phyloP scores from a whole-genome alignment of 2,797 vertebrate species.

The Remorina albescens region DNA sequence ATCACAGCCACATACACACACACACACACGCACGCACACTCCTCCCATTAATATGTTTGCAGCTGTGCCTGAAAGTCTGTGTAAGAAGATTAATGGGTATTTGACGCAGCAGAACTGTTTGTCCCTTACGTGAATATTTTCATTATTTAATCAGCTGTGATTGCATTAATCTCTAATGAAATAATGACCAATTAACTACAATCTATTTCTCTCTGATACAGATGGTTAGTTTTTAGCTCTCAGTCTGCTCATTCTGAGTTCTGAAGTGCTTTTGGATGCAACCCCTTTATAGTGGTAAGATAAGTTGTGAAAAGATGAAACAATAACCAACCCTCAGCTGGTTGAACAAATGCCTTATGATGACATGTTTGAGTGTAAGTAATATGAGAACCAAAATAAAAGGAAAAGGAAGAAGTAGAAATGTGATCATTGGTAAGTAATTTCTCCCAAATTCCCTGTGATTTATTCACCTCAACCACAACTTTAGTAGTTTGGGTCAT shows the following conservation, averaged over 20 bases:
- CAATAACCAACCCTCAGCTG: neutral
- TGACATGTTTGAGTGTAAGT: neutral
- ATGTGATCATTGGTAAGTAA: neutral
- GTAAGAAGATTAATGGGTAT: conserved; percentile 52
- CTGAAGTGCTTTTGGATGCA: neutral
- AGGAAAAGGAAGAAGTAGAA: too few species aligned
- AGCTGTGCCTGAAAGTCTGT: conserved; percentile 56
- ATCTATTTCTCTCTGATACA: conserved; percentile 22
- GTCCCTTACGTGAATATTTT: conserved; percentile 56
- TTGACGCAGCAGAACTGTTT: conserved; percentile 49
- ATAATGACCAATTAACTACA: conserved; percentile 51
- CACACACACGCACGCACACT: conserved; percentile 10
- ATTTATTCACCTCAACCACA: neutral
- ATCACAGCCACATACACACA: conserved; percentile 6
- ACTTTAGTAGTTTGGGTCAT: neutral
- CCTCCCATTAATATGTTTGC: conserved; percentile 41
- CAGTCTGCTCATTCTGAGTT: conserved; percentile 3
- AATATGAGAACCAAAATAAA: too few species aligned
- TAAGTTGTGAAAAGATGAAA: neutral
- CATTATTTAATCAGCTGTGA: conserved; percentile 65
- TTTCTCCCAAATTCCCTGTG: neutral
- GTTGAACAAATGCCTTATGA: neutral
- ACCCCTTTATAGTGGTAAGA: neutral
- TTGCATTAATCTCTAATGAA: conserved; percentile 56
- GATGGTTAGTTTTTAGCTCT: conserved; percentile 24